Conservation (phyloP, 2,797 vertebrate genomes). For the Hemibagrus guttatus region DNA sequence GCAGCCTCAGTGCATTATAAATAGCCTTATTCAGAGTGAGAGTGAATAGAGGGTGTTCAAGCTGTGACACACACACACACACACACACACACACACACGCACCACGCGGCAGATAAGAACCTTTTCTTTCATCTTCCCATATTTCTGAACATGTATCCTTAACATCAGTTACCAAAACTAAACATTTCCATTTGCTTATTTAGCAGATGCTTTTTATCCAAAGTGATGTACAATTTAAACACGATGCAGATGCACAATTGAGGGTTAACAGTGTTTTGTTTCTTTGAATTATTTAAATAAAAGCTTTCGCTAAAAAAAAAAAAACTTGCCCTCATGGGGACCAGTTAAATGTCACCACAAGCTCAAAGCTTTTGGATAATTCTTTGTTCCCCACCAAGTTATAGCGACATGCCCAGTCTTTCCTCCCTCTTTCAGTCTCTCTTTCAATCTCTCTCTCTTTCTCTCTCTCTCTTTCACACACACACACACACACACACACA, state of each 20-base stretch:
- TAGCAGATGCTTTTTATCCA: not conserved
- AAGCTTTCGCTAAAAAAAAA: not conserved
- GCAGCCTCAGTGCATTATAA: conserved; percentile 34
- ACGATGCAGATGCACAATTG: not conserved
- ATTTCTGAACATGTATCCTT: too few relatives aligned
- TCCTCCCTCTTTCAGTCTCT: too few relatives aligned
- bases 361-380: not conserved
- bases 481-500: not conserved
- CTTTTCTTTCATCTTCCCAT: too few relatives aligned
- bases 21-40: conserved; percentile 33
- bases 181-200: not conserved
- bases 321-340: not conserved
- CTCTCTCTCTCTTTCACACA: not conserved
- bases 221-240: not conserved
- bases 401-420: too few relatives aligned
- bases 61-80: conserved; percentile 28
- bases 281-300: not conserved
- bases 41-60: conserved; percentile 43
- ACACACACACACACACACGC: conserved; percentile 36
- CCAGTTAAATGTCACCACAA: conserved; percentile 17
- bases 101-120: conserved; percentile 5
- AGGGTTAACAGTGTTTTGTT: not conserved
- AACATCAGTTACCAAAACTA: not conserved
- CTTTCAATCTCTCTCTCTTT: too few relatives aligned
- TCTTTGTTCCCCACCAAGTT: not conserved